Evolutionary conservation across 2,113 vertebrate genomes (phyloP), one percentile per base, ranked within the genome.

Genomic region (Sphyrna mokarran): DNA sequence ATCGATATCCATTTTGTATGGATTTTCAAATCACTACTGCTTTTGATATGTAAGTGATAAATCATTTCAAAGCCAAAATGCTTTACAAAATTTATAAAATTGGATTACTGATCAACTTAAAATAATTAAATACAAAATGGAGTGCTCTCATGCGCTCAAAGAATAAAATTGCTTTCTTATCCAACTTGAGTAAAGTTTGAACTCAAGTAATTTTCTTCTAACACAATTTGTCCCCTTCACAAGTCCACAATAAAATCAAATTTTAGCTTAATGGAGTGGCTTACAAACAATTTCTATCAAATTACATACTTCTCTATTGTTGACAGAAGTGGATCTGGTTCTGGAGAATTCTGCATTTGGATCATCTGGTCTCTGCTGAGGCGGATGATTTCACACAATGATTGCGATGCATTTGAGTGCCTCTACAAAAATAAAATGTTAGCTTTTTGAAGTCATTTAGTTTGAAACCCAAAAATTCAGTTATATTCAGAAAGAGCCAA

Each of bases 331-430:
- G 99, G 99, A 95, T 99, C 99, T 22, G 99, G 98, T 93, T 99
- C 99, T 43, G 98, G 97, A 96, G 98, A 98, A 96, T 98, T 99
- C 97, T 99, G 99, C 95, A 99, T 98, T 97, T 99, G 99, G 95
- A 99, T 97, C 98, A 99, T 99, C 98, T 99, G 99, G 97, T 99
- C 99, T 98, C 99, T 98, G 97, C 99, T 99, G 96, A 99, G 98
- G 95, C 99, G 98, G 96, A 99, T 99, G 96, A 99, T 99, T 97
- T 99, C 99, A 98, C 99, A 99, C 96, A 99, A 98, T 0, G 99
- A 99, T 97, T 99, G 99, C 5, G 99, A 99, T 54, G 99, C 99
- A 94, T 99, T 99, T 96, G 99, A 99, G 97, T 99, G 99, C 95
- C 99, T 98, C 99, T 99, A 96, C 95, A 96, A 96, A 68, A 96